Base-by-base conservation (phyloP, 2,888 invertebrate species). In the Caenorhabditis japonica region DNA sequence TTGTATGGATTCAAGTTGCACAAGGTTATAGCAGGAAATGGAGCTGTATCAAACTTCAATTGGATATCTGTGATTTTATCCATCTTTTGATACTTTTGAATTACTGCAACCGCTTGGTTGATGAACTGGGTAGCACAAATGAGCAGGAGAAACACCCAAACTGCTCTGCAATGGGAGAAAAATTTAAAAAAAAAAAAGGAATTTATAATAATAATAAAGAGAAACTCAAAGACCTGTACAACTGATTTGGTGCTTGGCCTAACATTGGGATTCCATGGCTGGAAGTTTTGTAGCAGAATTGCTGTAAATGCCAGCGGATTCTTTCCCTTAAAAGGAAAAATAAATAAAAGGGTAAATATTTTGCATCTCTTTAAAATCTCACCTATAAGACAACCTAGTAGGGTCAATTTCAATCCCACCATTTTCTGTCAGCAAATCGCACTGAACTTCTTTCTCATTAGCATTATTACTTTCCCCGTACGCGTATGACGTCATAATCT, bases 31-130 rank as follows among this genome's bases (percentile, higher is more conserved):
- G 85, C 84, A 25, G 85, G 85, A 55, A 85, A 85, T 5, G 85
- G 84, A n/a, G 83, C 83, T 23, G 82, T 83, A 55, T 84, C 84
- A 62, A 84, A 84, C 36, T 84, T 84, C 38, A 85, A 58, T 41
- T 85, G 84, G 56, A 85, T 85, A 55, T 84, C 84, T 3, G 84
- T 84, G 27, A 85, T 85, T 51, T 85, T 85, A 30, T 84, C 85
- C 75, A 81, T 84, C 58, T 80, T 61, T 7, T 79, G 68, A 47
- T 83, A 85, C 46, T 84, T 84, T 21, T 82, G 78, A 25, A 83
- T 73, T 1, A 85, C 85, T 8, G 77, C 79, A 3, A 77, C 61
- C 1, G 82, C 84, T 61, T 85, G 83, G 46, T 81, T 83, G 39
- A 82, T 56, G 62, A 84, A 84, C 55, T 78, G 81, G 8, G 58